Evolutionary conservation across 2,797 vertebrate genomes (phyloP).

Genomic region (Poeciliopsis presidionis): DNA sequence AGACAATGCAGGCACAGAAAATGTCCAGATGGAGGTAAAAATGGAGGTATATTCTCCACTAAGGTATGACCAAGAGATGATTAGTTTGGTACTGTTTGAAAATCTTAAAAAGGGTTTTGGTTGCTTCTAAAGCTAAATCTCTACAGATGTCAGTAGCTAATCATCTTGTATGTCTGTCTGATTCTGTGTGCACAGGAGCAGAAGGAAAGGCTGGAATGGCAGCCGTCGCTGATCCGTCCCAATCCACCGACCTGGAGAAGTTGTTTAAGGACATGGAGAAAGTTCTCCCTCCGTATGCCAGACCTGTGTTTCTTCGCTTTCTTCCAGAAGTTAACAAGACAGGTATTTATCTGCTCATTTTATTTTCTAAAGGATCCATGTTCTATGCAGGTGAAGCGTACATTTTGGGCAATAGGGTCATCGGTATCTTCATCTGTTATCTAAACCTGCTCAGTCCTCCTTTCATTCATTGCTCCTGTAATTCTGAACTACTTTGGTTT

Average conservation of each 20-base stretch:
- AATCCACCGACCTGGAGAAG: slow-evolving; percentile 83
- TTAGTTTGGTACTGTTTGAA: neutral
- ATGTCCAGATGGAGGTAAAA: neutral
- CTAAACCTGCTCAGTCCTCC: neutral
- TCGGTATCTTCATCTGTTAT: too few relatives aligned
- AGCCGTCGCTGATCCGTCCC: slow-evolving; percentile 85
- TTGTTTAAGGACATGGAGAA: slow-evolving; percentile 89
- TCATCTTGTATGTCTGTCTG: neutral
- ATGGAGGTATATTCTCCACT: neutral
- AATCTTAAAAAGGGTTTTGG: neutral
- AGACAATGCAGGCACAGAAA: neutral
- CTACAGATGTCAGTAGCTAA: neutral
- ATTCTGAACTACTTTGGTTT: neutral
- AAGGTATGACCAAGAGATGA: neutral
- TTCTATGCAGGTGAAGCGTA: neutral
- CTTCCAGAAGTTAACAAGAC: slow-evolving; percentile 92
- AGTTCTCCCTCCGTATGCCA: slow-evolving; percentile 88
- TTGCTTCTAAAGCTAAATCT: neutral
- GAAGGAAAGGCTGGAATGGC: slow-evolving; percentile 98
- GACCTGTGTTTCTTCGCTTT: slow-evolving; percentile 92
- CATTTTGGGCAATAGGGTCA: neutral
- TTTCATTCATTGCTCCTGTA: neutral
- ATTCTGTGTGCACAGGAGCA: slow-evolving; percentile 77
- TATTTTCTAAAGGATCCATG: neutral
- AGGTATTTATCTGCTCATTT: slow-evolving; percentile 71